These are phyloP conservation scores for Cephus pulcher DNA, from an alignment of 2,888 invertebrate genomes.

Conservation along the genomic window DNA sequence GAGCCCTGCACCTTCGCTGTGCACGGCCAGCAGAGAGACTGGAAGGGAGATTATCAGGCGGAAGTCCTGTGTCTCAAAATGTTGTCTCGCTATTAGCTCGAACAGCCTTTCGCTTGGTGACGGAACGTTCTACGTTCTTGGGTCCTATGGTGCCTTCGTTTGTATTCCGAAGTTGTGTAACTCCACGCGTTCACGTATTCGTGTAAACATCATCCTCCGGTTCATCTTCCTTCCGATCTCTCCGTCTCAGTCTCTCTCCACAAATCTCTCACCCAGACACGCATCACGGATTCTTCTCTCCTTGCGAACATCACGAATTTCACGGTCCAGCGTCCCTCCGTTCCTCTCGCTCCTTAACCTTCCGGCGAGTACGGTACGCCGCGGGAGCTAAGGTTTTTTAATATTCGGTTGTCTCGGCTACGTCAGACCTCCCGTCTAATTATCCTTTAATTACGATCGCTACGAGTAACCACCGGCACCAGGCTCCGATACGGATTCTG, in stretches of 20 bases:
- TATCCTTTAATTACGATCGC: background rate
- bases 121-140: background rate
- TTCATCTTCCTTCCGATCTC: slow-evolving; percentile 9
- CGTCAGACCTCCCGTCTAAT: background rate
- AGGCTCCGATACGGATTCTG: background rate
- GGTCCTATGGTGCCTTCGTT: background rate
- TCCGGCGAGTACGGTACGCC: background rate
- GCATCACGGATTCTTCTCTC: background rate
- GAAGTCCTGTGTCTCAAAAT: slow-evolving; percentile 19
- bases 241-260: slow-evolving; percentile 11
- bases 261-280: background rate
- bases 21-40: slow-evolving; percentile 6
- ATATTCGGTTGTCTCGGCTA: background rate
- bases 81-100: background rate
- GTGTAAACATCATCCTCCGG: slow-evolving; percentile 14
- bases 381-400: background rate
- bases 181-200: slow-evolving; percentile 7
- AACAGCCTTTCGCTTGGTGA: background rate
- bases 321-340: background rate
- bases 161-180: background rate
- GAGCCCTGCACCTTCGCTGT: slow-evolving; percentile 6
- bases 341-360: background rate
- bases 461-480: background rate
- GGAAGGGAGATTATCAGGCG: slow-evolving; percentile 29
- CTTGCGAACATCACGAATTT: background rate